Evolutionary conservation across 2,888 invertebrate genomes (phyloP).

Genomic region (Schizaphis graminum): DNA sequence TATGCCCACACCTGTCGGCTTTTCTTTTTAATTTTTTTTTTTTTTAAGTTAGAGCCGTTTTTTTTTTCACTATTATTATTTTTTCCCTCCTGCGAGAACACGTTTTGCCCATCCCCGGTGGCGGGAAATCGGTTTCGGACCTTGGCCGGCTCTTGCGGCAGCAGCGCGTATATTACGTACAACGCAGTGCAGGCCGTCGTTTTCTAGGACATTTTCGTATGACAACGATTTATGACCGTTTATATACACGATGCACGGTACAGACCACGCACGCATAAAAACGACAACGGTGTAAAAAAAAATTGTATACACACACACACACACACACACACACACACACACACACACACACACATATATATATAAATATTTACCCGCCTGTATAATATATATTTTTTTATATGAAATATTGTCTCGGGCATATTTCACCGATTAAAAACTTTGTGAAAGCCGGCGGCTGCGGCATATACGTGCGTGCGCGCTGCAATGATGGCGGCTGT

Average conservation of each 20-base stretch:
- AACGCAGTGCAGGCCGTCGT: not conserved
- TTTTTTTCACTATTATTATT: slow-evolving; percentile 17
- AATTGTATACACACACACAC: not conserved
- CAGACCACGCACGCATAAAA: slow-evolving; percentile 16
- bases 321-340: no score
- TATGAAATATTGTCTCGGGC: slow-evolving; percentile 43
- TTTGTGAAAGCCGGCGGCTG: slow-evolving; percentile 56
- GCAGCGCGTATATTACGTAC: not conserved
- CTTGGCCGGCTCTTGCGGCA: slow-evolving; percentile 27
- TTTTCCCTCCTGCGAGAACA: slow-evolving; percentile 7
- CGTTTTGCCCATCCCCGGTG: slow-evolving; percentile 53
- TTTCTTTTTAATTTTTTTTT: not conserved
- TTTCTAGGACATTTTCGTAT: slow-evolving; percentile 64
- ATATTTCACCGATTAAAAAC: slow-evolving; percentile 59
- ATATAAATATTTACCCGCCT: not conserved
- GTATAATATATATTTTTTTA: slow-evolving; percentile 3
- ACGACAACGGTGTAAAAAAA: not conserved
- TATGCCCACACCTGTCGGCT: slow-evolving; percentile 40
- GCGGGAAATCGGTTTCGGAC: slow-evolving; percentile 62
- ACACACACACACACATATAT: no score
- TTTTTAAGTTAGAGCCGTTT: not conserved
- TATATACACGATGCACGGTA: not conserved
- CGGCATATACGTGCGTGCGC: not conserved
- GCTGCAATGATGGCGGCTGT: not conserved
- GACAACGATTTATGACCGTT: slow-evolving; percentile 61